A percentile compares a stretch with the other conserved stretches of the same genome.
Conservation (phyloP, 2,113 vertebrate genomes). For the Tor tambroides region DNA sequence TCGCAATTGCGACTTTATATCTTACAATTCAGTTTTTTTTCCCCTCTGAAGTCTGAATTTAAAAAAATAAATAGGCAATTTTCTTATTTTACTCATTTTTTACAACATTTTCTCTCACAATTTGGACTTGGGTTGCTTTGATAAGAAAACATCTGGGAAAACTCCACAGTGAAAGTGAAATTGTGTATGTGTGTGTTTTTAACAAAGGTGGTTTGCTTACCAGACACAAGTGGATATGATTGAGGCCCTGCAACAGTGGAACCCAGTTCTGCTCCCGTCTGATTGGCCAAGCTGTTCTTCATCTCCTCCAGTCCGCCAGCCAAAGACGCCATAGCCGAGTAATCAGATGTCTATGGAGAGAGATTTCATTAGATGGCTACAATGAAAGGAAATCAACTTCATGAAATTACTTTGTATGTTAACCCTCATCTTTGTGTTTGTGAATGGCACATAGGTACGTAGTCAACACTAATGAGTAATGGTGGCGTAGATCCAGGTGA, state of each 20-base stretch:
- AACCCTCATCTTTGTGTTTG: neutral
- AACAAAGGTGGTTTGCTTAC: constrained; percentile 74
- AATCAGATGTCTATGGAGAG: constrained; percentile 87
- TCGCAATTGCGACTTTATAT: neutral
- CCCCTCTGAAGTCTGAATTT: no score
- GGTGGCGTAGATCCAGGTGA: constrained; percentile 9
- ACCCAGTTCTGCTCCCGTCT: constrained; percentile 88
- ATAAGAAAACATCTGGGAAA: neutral
- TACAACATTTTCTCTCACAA: no score
- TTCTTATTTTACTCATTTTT: no score
- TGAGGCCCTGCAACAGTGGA: constrained; percentile 89
- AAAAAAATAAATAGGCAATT: no score
- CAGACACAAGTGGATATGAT: constrained; percentile 94
- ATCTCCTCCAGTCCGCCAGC: constrained; percentile 95
- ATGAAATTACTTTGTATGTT: neutral
- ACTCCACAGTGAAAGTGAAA: no score
- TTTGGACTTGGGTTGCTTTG: neutral
- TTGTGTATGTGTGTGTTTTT: neutral
- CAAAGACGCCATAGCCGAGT: constrained; percentile 94
- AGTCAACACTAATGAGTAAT: neutral
- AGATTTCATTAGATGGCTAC: constrained; percentile 60
- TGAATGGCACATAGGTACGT: neutral
- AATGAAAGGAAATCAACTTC: constrained; percentile 29
- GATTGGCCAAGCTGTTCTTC: constrained; percentile 93
- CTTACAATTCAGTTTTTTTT: neutral